Evolutionary conservation across 2,888 invertebrate genomes (phyloP).

Genomic region (Rhagonycha fulva): DNA sequence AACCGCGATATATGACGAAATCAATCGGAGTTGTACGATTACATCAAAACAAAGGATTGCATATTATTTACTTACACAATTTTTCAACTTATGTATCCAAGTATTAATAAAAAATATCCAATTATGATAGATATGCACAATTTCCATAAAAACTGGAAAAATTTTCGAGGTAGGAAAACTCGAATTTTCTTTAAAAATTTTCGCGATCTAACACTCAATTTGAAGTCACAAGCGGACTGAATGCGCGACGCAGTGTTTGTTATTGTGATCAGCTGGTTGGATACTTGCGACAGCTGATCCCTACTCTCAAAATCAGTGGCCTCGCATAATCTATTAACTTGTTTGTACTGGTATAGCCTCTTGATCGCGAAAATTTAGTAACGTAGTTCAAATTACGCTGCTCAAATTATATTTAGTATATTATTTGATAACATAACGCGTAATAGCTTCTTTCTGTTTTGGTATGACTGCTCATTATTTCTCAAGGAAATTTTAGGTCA

Average conservation of each 20-base stretch:
- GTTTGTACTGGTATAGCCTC: conserved; percentile 2
- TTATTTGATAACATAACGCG: background rate
- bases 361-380: background rate
- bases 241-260: conserved; percentile 37
- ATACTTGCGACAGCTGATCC: conserved; percentile 41
- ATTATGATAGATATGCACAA: background rate
- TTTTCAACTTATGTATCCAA: background rate
- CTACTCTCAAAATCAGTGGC: conserved; percentile 20
- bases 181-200: background rate
- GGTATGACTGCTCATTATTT: background rate
- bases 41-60: conserved; percentile 23
- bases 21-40: conserved; percentile 6
- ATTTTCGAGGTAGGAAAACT: background rate
- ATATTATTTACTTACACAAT: background rate
- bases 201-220: background rate
- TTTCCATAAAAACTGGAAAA: background rate
- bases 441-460: background rate
- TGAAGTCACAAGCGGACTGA: conserved; percentile 15
- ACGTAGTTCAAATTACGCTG: conserved; percentile 14
- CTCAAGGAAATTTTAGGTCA: background rate
- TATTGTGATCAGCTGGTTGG: conserved; percentile 47
- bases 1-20: conserved; percentile 3
- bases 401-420: background rate
- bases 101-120: background rate
- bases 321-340: conserved; percentile 22